These are phyloP conservation scores for Seriola aureovittata DNA, from an alignment of 2,113 vertebrate species.

Conservation along the genomic window DNA sequence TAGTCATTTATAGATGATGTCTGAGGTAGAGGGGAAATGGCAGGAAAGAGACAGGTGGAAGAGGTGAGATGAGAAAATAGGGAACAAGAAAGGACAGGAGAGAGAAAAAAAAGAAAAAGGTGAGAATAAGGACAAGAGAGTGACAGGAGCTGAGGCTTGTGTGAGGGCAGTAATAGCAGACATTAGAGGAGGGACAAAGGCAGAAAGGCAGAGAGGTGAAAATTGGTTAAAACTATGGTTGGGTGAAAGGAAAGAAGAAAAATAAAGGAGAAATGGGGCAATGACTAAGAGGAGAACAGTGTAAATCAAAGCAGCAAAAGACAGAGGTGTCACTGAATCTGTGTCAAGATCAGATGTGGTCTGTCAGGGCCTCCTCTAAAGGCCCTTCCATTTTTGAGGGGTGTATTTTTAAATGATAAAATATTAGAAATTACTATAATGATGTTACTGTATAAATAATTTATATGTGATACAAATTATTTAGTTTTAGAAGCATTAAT, in stretches of 20 bases:
- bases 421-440: no score
- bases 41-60: constrained; percentile 15
- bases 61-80: constrained; percentile 33
- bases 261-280: constrained; percentile 18
- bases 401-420: no score
- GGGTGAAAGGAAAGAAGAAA: constrained; percentile 18
- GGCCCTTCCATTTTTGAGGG: no score
- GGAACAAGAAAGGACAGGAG: not conserved
- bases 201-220: constrained; percentile 19
- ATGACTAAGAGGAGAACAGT: not conserved
- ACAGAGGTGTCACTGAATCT: constrained; percentile 7
- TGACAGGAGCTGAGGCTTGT: constrained; percentile 3
- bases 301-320: constrained; percentile 12
- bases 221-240: constrained; percentile 30
- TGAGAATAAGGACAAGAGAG: constrained; percentile 17
- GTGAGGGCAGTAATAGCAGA: constrained; percentile 41
- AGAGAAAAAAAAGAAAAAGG: constrained; percentile 1
- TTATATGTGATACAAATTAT: no score
- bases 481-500: no score
- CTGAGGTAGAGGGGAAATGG: constrained; percentile 13
- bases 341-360: not conserved
- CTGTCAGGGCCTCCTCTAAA: no score
- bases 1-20: constrained; percentile 23
- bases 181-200: constrained; percentile 42
- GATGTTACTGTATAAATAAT: no score